phyloP scores from a whole-genome alignment of 2,888 invertebrate genomes.

The Napeogenes sylphis region DNA sequence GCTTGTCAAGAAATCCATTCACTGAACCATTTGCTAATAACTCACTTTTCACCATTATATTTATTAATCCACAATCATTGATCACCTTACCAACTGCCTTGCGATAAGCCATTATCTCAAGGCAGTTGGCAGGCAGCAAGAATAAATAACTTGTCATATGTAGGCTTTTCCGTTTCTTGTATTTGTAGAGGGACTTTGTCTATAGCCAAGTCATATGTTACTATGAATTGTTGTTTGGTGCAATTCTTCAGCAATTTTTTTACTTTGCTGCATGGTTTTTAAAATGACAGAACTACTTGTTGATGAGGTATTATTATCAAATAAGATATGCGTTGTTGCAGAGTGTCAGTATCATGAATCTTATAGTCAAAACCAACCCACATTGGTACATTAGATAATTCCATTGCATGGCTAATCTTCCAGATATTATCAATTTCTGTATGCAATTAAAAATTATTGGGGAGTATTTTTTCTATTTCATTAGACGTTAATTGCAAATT shows the following conservation, averaged over 20 bases:
- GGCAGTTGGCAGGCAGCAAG: no score
- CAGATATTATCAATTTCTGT: constrained; percentile 15
- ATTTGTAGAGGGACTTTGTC: constrained; percentile 33
- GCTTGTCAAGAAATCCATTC: constrained; percentile 40
- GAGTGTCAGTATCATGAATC: no score
- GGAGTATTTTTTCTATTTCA: constrained; percentile 6
- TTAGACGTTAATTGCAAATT: constrained; percentile 8
- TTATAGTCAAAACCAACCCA: no score
- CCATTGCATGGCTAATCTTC: constrained; percentile 23
- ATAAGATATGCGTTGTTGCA: constrained; percentile 11
- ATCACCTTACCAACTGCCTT: no score
- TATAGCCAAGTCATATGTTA: constrained; percentile 39
- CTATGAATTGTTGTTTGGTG: constrained; percentile 28
- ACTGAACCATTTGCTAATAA: no score
- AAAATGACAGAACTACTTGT: constrained; percentile 35
- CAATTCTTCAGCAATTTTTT: constrained; percentile 28
- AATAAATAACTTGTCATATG: constrained; percentile 36
- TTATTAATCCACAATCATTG: no score
- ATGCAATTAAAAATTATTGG: constrained; percentile 9
- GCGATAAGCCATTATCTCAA: constrained; percentile 34
- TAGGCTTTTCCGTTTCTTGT: constrained; percentile 29
- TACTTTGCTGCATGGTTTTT: constrained; percentile 35
- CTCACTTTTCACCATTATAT: constrained; percentile 35
- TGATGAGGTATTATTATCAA: constrained; percentile 38
- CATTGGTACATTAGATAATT: no score